Evolutionary conservation across 30 jellyfish, hydroid and myxozoan species (phyloP), one percentile per base, ranked within the genome.

Genomic region (Haliclystus octoradiatus): DNA sequence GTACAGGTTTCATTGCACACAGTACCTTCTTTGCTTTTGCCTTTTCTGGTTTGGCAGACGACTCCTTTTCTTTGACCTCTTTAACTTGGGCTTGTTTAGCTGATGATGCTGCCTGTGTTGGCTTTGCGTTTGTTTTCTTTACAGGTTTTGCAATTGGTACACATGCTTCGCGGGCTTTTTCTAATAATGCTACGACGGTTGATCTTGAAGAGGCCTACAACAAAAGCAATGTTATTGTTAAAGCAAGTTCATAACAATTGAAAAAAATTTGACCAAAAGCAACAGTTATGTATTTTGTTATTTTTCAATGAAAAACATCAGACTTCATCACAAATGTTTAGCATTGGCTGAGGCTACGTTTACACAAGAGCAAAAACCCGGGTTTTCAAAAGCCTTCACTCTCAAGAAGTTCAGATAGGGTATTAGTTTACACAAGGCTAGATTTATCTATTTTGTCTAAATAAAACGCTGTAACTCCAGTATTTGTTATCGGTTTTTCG

Each of bases 121-220:
- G 57, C 57, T 40, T 40, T n/a, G 73, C 52, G 31, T 57, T 66
- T 7, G 65, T 28, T 49, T 77, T 84, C 75, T 84, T 84, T 28
- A 71, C 93, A 14, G 93, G 81, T 40, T 88, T 80, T 32, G 78
- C 76, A 22, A 85, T 78, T 30, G 93, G 88, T 40, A 78, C 91
- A 62, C 96, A 85, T 19, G 72, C 66, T 47, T 85, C 96, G 23
- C 91, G 67, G 2, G 96, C 96, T 67, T 85, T 85, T 49, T 85
- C 96, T 28, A 85, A 65, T 22, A 78, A 19, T 24, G 77, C 84
- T 67, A 62, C 68, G 65, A 85, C 84, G 9, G 80, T 61, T 19
- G 62, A 73, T 70, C 78, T 77, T 34, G 96, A 85, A 24, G 96
- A 22, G n/a, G 93, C 73, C 96, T 85, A 69, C 1, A 62, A 79